Base-by-base conservation (phyloP, 2,113 vertebrate genomes). In the Sigmodon hispidus region DNA sequence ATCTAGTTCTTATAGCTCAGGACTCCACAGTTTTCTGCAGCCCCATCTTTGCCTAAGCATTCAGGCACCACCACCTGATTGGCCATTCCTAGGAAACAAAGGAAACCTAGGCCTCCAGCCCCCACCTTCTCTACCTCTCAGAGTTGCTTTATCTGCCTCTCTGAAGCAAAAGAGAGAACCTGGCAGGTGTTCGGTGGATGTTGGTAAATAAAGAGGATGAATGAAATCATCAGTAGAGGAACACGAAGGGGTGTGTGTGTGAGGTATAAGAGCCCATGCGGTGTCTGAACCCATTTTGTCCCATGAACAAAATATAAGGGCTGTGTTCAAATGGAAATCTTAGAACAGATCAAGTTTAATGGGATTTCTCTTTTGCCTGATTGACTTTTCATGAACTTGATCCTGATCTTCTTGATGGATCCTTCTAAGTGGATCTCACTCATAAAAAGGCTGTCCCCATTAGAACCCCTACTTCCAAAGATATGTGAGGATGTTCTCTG, bases 171-270 rank as follows among this genome's bases (percentile, higher is more conserved):
- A 26, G 16, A 0, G 31, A 67, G 55, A 29, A 0, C 0, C 1
- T 4, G 7, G 40, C 70, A 5, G 63, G 57, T 31, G 1, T 43
- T 70, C 73, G 29, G 26, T 19, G 17, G 36, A 24, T 31, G 8
- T 55, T 48, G 26, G 8, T 48, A 24, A n/a, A 29, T 2, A 31
- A 59, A 24, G 26, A 1, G 43, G 19, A 34, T 4, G 40, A 24
- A 3, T 2, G 1, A 8, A 59, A 5, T 31, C 40, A 3, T 34
- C 1, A 24, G 3, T 17, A 0, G 10, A 48, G n/a, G n/a, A 15
- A 1, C 7, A 5, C 11, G n/a, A n/a, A n/a, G n/a, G n/a, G n/a
- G n/a, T n/a, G 31, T 0, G 3, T 2, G 8, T 0, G 13, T 26
- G 16, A 10, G 3, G 31, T 12, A 11, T 13, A 26, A 0, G 7